These are phyloP conservation scores for Thecophora atra DNA, from an alignment of 2,888 invertebrate species.

Conservation along the genomic window DNA sequence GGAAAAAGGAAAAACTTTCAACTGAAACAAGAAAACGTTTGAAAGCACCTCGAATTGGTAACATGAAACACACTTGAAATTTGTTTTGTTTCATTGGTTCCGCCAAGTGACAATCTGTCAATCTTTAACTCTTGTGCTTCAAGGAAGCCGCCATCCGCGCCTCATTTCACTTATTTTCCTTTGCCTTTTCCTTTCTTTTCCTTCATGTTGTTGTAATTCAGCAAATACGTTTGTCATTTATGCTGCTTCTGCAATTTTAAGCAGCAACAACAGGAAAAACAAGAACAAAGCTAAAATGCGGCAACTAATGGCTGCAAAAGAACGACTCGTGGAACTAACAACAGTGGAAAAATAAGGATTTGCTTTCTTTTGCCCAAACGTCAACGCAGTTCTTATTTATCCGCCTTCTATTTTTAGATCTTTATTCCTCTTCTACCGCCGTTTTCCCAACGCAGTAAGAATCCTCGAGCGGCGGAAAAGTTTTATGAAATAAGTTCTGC, in stretches of 20 bases:
- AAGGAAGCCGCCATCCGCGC: no score
- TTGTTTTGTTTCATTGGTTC: conserved; percentile 21
- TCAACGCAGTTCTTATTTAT: neutral
- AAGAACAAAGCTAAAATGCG: neutral
- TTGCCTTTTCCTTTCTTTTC: no score
- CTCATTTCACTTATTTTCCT: no score
- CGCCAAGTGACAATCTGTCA: conserved; percentile 35
- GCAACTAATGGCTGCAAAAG: neutral
- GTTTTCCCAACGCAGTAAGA: no score
- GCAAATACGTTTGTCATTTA: conserved; percentile 1
- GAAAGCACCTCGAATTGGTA: no score
- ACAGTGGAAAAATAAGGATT: no score
- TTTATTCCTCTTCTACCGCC: neutral
- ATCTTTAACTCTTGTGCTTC: no score
- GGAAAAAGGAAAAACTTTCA: no score
- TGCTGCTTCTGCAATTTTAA: neutral
- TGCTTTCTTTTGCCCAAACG: no score
- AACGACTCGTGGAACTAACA: no score
- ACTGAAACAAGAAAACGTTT: no score
- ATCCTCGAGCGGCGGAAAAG: neutral
- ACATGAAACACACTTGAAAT: conserved; percentile 17
- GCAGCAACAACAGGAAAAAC: neutral
- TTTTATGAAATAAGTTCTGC: conserved; percentile 9
- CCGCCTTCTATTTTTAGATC: neutral
- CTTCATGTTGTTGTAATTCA: no score